Evolutionary conservation across 2,113 vertebrate species (phyloP).

Genomic region (Mystacornis crossleyi): DNA sequence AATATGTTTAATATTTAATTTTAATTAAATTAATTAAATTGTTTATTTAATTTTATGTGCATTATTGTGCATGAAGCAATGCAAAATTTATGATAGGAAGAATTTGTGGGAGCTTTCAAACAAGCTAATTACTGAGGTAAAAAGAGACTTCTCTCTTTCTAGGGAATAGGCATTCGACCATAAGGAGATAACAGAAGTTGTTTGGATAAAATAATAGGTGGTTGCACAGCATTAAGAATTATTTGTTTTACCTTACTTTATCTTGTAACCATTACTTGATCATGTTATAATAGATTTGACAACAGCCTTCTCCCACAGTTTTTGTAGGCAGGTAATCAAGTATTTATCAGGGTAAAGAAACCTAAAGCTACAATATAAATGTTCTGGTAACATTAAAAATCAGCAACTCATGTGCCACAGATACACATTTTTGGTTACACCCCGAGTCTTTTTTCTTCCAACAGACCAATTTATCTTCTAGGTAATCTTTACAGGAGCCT

Average conservation of each 20-base stretch:
- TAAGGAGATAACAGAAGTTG: conserved; percentile 54
- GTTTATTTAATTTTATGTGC: conserved; percentile 94
- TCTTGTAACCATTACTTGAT: conserved; percentile 45
- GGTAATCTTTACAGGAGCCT: background rate
- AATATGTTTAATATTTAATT: conserved; percentile 89
- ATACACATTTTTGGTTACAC: background rate
- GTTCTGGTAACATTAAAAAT: background rate
- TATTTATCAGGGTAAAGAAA: conserved; percentile 34
- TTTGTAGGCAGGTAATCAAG: conserved; percentile 14
- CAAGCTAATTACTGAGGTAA: conserved; percentile 73
- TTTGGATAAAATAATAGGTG: conserved; percentile 36
- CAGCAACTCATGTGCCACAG: background rate
- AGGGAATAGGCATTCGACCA: conserved; percentile 42
- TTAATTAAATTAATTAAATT: conserved; percentile 88
- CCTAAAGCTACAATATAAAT: background rate
- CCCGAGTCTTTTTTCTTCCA: background rate
- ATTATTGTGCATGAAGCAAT: conserved; percentile 80
- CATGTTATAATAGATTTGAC: background rate
- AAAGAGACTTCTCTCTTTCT: conserved; percentile 54
- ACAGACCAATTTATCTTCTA: background rate
- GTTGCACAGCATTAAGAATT: conserved; percentile 30
- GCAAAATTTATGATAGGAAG: conserved; percentile 81
- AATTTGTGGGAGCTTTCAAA: conserved; percentile 70
- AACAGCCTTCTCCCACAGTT: background rate
- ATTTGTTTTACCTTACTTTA: conserved; percentile 61